phyloP scores from a whole-genome alignment of 1,140 invertebrate genomes.

The Mesaphorura yosii region DNA sequence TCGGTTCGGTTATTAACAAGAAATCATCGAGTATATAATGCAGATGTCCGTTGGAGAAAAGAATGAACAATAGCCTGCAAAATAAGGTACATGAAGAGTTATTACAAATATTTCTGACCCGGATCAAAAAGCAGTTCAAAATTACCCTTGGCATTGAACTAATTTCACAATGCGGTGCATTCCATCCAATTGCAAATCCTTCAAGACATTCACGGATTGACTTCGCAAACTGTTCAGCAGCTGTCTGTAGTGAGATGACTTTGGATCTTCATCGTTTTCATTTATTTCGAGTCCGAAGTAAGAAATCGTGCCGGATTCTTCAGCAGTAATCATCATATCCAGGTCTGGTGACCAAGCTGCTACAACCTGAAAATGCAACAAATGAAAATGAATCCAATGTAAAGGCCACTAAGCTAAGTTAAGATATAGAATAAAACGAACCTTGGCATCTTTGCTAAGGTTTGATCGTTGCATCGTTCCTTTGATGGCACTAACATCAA shows the following conservation, averaged over 20 bases:
- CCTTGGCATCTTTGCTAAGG: no score
- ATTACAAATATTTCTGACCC: no score
- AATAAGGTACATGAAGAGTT: no score
- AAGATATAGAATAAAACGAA: no score
- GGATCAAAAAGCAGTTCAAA: no score
- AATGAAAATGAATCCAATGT: background rate
- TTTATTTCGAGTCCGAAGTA: background rate
- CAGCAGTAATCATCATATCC: slow-evolving; percentile 1
- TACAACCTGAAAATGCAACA: slow-evolving; percentile 4
- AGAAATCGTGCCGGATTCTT: background rate
- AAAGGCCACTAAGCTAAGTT: background rate
- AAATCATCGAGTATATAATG: slow-evolving; percentile 15
- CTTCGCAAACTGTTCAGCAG: no score
- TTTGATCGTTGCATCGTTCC: slow-evolving; percentile 3
- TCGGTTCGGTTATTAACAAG: background rate
- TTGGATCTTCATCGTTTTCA: no score
- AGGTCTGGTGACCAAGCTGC: background rate
- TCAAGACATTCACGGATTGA: no score
- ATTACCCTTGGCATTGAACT: background rate
- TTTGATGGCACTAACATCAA: slow-evolving; percentile 13
- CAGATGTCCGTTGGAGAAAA: slow-evolving; percentile 21
- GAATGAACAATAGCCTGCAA: slow-evolving; percentile 23
- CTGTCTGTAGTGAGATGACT: no score
- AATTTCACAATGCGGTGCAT: no score
- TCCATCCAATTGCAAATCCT: no score